Base-by-base conservation (phyloP, 92 coral and sea anemone genomes). In the Galaxea fascicularis region DNA sequence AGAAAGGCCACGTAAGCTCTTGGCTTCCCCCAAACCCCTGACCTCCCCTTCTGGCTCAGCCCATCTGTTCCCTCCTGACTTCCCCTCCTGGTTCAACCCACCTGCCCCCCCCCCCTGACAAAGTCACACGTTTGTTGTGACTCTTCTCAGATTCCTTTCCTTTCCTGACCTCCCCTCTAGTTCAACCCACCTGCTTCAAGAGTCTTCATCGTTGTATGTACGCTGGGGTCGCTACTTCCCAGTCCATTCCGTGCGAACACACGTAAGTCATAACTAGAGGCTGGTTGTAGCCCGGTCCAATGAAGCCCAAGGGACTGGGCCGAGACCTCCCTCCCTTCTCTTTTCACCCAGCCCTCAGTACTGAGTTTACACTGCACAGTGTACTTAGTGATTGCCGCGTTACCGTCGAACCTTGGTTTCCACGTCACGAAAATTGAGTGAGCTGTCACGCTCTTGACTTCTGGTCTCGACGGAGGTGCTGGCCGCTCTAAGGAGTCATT, bases 211-310 rank as follows among this genome's bases (percentile, higher is more conserved):
- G 98, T 92, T 62, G 67, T 77, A 29, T 82, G 88, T 29, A 24
- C 49, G 14, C 98, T 91, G 11, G 86, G 82, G 6, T 93, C 88
- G 83, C 99, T 93, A 30, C 60, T 85, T 12, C 99, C 99, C 66
- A 93, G 76, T 29, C 56, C 77, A 67, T 97, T 97, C 71, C 76
- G 87, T 13, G 98, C 98, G 56, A 77, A 86, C 80, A 97, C 87
- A 15, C 95, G 86, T 68, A 97, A 84, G 49, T 89, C 85, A 63
- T 97, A 97, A 0, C 73, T 70, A 31, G 99, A 87, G 22, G 95
- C 95, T 22, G 99, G 99, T 65, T 81, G 82, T 30, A 97, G 94
- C 53, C 74, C 73, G 9, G 77, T 58, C 62, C 95, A 81, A 8
- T 76, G 76, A 41, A 83, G 88, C 17, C 80, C 92, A 60, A 51